Evolutionary conservation across 2,797 vertebrate genomes (phyloP).

Genomic region (Tiaroga cobitis): DNA sequence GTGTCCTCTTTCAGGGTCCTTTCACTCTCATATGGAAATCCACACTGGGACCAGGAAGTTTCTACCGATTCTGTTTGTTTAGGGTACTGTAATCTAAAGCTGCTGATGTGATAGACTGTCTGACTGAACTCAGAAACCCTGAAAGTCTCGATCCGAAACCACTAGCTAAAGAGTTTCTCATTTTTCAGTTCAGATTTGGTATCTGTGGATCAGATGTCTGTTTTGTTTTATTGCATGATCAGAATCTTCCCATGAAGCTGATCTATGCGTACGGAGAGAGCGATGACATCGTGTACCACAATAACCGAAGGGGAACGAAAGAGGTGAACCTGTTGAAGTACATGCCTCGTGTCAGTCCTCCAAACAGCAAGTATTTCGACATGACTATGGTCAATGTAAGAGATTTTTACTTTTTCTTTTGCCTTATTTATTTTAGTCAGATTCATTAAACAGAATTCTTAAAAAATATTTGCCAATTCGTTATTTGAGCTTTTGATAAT

Average conservation of each 20-base stretch:
- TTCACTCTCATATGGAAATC: neutral
- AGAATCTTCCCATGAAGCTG: constrained; percentile 75
- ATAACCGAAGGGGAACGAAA: constrained; percentile 70
- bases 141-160: neutral
- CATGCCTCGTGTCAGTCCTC: constrained; percentile 17
- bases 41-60: neutral
- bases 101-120: neutral
- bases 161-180: neutral
- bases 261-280: constrained; percentile 77
- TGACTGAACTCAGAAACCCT: neutral
- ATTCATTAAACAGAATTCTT: neutral
- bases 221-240: neutral
- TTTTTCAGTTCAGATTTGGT: neutral
- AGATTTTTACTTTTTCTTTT: neutral
- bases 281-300: constrained; percentile 72
- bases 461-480: neutral
- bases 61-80: neutral
- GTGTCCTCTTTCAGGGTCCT: constrained; percentile 7
- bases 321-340: constrained; percentile 80
- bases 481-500: neutral
- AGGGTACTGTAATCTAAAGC: neutral
- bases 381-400: constrained; percentile 76
- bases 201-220: neutral
- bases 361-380: constrained; percentile 64
- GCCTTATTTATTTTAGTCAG: neutral